Evolutionary conservation across 2,797 vertebrate genomes (phyloP).

Genomic region (Oryzias dopingdopingensis): DNA sequence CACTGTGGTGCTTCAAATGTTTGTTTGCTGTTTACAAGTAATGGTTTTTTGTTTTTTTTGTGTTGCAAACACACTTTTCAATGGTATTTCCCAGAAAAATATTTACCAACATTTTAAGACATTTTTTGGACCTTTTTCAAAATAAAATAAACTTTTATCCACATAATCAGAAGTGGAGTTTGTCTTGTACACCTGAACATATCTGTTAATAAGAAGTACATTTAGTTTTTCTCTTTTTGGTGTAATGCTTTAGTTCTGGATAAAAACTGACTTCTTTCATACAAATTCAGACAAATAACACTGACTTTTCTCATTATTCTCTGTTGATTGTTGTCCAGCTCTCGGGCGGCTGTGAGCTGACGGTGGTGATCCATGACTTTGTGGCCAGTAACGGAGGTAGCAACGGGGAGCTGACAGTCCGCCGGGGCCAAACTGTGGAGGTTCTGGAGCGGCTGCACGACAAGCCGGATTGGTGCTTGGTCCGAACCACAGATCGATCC

Average conservation of each 20-base stretch:
- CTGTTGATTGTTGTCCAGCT: conserved; percentile 74
- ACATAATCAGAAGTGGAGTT: too few relatives aligned
- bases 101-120: too few relatives aligned
- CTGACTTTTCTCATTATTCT: neutral
- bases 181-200: too few relatives aligned
- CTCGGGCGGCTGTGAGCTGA: conserved; percentile 97
- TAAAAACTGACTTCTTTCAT: too few relatives aligned
- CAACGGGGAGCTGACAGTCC: conserved; percentile 87
- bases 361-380: conserved; percentile 97
- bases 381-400: conserved; percentile 86
- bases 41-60: neutral
- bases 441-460: conserved; percentile 95
- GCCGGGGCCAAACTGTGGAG: conserved; percentile 95
- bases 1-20: conserved; percentile 5
- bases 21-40: conserved; percentile 4
- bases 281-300: neutral
- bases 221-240: too few relatives aligned
- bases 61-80: neutral
- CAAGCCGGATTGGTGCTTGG: conserved; percentile 97
- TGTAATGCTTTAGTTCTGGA: too few relatives aligned
- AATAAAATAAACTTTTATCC: too few relatives aligned
- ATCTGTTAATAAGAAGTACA: too few relatives aligned
- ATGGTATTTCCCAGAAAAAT: too few relatives aligned
- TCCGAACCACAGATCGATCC: conserved; percentile 93
- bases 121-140: too few relatives aligned